phyloP scores from a whole-genome alignment of 2,797 vertebrate genomes.

The Tapirus indicus region DNA sequence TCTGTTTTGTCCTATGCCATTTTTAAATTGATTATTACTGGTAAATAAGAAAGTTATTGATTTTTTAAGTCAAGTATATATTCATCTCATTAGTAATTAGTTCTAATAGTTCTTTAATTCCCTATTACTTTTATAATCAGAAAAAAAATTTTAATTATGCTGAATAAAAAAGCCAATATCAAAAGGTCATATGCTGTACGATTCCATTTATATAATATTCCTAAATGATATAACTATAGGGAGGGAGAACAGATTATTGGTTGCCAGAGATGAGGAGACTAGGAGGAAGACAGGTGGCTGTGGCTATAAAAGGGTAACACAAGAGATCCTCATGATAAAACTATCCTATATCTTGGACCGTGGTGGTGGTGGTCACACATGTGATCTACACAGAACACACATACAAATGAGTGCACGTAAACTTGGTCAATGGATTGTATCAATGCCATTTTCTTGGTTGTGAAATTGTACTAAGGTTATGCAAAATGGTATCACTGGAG shows the following conservation, averaged over 20 bases:
- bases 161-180: neutral
- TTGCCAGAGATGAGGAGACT: neutral
- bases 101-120: neutral
- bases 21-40: neutral
- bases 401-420: neutral
- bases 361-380: neutral
- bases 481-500: neutral
- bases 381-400: neutral
- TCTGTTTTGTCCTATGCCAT: neutral
- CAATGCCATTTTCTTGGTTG: neutral
- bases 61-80: neutral
- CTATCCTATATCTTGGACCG: neutral
- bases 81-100: constrained; percentile 29
- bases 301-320: neutral
- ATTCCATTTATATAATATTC: neutral
- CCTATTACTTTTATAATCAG: neutral
- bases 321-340: neutral
- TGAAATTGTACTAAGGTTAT: neutral
- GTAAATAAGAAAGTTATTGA: neutral
- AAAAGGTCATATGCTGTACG: neutral
- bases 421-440: no score
- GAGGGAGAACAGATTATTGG: neutral
- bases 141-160: neutral
- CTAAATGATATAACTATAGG: neutral
- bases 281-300: neutral